Percentiles rank a stretch among this genome's conserved stretches.
Evolutionary conservation across 2,888 invertebrate species (phyloP).

Genomic region (Drosophila cognata): DNA sequence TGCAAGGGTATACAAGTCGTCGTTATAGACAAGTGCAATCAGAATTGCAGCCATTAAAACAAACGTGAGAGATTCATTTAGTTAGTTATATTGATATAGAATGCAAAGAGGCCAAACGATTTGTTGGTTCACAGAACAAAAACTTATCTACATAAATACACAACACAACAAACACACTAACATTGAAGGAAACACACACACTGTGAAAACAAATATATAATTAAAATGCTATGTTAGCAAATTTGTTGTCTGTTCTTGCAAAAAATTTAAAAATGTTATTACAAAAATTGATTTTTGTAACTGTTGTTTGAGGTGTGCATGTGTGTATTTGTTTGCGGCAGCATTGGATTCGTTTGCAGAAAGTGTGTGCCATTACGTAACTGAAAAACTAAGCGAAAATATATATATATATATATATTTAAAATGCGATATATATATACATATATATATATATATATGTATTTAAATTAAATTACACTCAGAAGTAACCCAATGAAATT

Average conservation of each 20-base stretch:
- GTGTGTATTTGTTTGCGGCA: conserved; percentile 30
- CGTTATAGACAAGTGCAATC: conserved; percentile 14
- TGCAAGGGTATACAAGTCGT: conserved; percentile 33
- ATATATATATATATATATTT: neutral
- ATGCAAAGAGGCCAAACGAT: conserved; percentile 64
- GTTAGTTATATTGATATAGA: conserved; percentile 28
- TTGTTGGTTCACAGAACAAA: conserved; percentile 74
- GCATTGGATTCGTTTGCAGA: conserved; percentile 45
- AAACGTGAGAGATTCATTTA: conserved; percentile 44
- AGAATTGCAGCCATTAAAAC: conserved; percentile 44
- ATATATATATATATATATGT: conserved; percentile 4
- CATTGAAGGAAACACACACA: conserved; percentile 42
- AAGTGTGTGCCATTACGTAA: conserved; percentile 53
- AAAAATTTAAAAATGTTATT: conserved; percentile 49
- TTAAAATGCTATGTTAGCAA: conserved; percentile 71
- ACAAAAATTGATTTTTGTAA: conserved; percentile 57
- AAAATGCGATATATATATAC: conserved; percentile 8
- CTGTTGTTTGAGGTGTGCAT: conserved; percentile 15
- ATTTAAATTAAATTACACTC: conserved; percentile 23
- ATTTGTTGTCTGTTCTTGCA: conserved; percentile 71
- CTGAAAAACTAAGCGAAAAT: conserved; percentile 31
- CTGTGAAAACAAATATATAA: conserved; percentile 38
- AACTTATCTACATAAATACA: conserved; percentile 48
- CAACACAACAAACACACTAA: conserved; percentile 34
- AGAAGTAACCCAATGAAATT: conserved; percentile 48